These are phyloP conservation scores for Meghimatium bilineatum DNA, from an alignment of 2,888 invertebrate genomes.

Conservation along the genomic window DNA sequence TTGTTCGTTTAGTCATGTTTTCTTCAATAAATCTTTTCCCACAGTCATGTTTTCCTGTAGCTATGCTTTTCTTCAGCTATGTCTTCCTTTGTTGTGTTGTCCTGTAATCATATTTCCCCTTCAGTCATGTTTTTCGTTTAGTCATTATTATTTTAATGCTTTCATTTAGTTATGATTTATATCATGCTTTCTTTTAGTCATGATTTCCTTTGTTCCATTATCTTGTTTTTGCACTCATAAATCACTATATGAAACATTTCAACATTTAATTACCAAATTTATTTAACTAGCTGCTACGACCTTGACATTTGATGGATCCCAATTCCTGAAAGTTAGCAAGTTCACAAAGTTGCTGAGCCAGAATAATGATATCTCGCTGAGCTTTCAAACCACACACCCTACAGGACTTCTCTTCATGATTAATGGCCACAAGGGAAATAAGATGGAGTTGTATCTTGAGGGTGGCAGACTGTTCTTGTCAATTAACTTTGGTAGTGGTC, in stretches of 20 bases:
- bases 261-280: background rate
- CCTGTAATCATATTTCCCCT: too few relatives aligned
- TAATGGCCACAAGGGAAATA: constrained; percentile 85
- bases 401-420: constrained; percentile 83
- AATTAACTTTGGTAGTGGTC: constrained; percentile 86
- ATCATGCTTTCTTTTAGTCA: too few relatives aligned
- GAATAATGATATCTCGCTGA: constrained; percentile 90
- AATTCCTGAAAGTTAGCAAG: constrained; percentile 86
- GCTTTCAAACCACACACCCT: constrained; percentile 89
- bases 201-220: too few relatives aligned
- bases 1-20: too few relatives aligned
- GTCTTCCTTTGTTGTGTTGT: too few relatives aligned
- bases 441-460: constrained; percentile 89
- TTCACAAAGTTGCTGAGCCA: constrained; percentile 86
- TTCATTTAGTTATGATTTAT: too few relatives aligned
- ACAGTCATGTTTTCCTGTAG: too few relatives aligned
- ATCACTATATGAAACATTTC: background rate
- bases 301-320: constrained; percentile 81
- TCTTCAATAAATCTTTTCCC: too few relatives aligned
- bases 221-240: too few relatives aligned
- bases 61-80: too few relatives aligned
- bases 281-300: constrained; percentile 13
- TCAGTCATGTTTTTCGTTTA: too few relatives aligned
- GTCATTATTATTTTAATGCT: too few relatives aligned
- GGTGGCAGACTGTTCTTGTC: constrained; percentile 89